Base-by-base conservation (phyloP, 2,113 vertebrate genomes). In the Stigmatopora nigra region DNA sequence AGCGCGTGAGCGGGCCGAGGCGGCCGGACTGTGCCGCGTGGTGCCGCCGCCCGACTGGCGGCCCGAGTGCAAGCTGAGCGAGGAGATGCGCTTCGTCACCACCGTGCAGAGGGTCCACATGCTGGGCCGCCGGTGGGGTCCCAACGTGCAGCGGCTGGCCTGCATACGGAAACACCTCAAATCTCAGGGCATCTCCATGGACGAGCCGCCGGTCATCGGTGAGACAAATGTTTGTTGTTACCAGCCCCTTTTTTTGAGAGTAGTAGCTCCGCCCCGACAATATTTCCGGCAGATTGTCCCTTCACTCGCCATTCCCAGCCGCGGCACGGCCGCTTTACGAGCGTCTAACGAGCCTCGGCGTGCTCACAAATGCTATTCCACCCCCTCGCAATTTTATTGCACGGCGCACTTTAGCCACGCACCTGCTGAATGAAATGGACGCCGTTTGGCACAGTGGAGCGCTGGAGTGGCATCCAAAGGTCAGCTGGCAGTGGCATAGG, bases 121-220 rank as follows among this genome's bases (percentile, higher is more conserved):
- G 92, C 92, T 99, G 89, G 94, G 95, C 76, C 93, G 93, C 65
- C 97, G 95, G 88, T 99, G 96, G 96, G 96, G 96, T 70, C 96
- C 95, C 89, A 99, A 97, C 45, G 95, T 98, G 84, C 97, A 97
- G 92, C 94, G 93, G 71, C 92, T 98, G 82, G 95, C 96, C 89
- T 99, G 97, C 89, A 98, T 98, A 88, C 97, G 95, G 91, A 99
- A 97, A 90, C 97, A 99, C 92, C 97, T 98, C 93, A 94, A 93
- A 93, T 97, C 95, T 98, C 96, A 98, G 95, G 97, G 96, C 94
- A 99, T 99, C 90, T 90, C 91, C 87, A 97, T 98, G 95, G 95
- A 98, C 7, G 95, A 99, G 88, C 94, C 96, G 71, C 97, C 96
- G 22, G 93, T 99, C 85, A 99, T 99, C 83, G 97, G 97, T 98